Base-by-base conservation (phyloP, 2,888 invertebrate species). In the Drosophila imparisetae region DNA sequence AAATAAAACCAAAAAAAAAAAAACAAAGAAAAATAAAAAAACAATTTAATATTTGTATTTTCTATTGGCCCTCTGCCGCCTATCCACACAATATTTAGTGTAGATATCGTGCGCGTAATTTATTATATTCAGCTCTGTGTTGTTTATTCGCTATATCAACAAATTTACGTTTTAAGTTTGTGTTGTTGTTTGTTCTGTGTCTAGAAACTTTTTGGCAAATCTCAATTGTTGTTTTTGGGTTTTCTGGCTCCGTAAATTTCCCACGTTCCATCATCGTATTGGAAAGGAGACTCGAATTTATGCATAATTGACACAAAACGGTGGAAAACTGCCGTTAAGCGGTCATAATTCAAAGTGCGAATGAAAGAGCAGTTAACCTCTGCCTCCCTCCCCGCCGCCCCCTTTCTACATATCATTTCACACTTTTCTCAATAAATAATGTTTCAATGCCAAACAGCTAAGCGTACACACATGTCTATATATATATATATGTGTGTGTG, bases 91-190 rank as follows among this genome's bases (percentile, higher is more conserved):
- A 24, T 64, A 45, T 58, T 65, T 66, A 52, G 38, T 24, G 24
- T 50, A 66, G 50, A 60, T 63, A 79, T 68, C 54, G 73, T 63
- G 52, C 38, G 42, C 64, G 66, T 68, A 73, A 84, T 82, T 85
- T 83, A 76, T 85, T 82, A 78, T 74, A 74, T 80, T 86, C 58
- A 70, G 66, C 59, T 36, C n/a, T 36, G 53, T 73, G 54, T 69
- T 78, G 75, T 75, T 86, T 78, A 80, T 80, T 66, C 54, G 72
- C 68, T 63, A 71, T 73, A 80, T 83, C 73, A 72, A 67, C 70
- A 75, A 75, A 64, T 66, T 68, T 79, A 58, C 68, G 76, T 75
- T 78, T 71, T 58, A 59, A 36, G 57, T 61, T 74, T 45, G 21
- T 13, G 21, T 21, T 45, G 45, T 21, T 21, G 42, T 42, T 61